Conservation (phyloP, 1,140 invertebrate species). For the Tribolium castaneum region DNA sequence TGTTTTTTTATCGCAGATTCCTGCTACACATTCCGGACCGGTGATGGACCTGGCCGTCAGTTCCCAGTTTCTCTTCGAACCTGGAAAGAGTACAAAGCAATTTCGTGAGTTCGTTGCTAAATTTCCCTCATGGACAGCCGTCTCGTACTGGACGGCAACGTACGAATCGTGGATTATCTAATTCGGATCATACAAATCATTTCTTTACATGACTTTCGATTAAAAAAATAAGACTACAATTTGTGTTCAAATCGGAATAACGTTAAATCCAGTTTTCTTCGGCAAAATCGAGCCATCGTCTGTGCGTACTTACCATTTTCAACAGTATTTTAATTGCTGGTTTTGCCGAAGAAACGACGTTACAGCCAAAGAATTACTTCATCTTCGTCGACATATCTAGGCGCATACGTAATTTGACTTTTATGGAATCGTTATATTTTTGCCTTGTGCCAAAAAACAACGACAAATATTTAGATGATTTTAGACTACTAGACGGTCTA, state of each 20-base stretch:
- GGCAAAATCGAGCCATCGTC: neutral
- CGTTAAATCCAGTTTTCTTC: neutral
- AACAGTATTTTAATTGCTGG: slow-evolving; percentile 8
- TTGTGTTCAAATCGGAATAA: slow-evolving; percentile 22
- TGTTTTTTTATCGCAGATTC: slow-evolving; percentile 49
- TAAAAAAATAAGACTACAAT: slow-evolving; percentile 13
- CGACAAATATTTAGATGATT: slow-evolving; percentile 4
- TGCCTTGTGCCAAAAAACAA: slow-evolving; percentile 32
- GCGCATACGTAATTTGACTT: slow-evolving; percentile 15
- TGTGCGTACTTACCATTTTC: neutral
- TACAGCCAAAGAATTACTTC: slow-evolving; percentile 4
- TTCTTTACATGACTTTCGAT: slow-evolving; percentile 8
- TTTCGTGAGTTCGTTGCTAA: slow-evolving; percentile 68
- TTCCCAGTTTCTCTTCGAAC: slow-evolving; percentile 73
- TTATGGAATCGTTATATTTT: slow-evolving; percentile 14
- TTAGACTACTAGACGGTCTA: slow-evolving; percentile 25
- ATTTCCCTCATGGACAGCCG: slow-evolving; percentile 72
- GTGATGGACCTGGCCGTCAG: slow-evolving; percentile 70
- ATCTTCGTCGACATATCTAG: slow-evolving; percentile 28
- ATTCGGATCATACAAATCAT: slow-evolving; percentile 23
- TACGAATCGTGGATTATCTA: slow-evolving; percentile 71
- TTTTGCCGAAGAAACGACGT: neutral
- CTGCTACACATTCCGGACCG: slow-evolving; percentile 58
- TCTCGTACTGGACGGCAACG: slow-evolving; percentile 71
- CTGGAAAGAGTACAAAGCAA: slow-evolving; percentile 67